Percentiles rank a stretch among this genome's conserved stretches.
Evolutionary conservation across 2,888 invertebrate species (phyloP).

Genomic region (Dryobota labecula): DNA sequence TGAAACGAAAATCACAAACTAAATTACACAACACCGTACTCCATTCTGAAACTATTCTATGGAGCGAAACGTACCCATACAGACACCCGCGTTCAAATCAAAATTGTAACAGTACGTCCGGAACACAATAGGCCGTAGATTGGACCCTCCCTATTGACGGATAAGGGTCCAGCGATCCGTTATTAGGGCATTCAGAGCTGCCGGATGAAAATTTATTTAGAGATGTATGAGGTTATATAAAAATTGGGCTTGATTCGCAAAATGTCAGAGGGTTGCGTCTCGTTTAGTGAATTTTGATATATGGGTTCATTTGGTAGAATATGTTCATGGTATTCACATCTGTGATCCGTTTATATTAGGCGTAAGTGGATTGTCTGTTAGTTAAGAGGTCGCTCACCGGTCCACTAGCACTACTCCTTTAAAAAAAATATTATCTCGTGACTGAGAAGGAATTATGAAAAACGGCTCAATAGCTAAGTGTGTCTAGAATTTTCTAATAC

Average conservation of each 20-base stretch:
- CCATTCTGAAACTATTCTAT: conserved; percentile 43
- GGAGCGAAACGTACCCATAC: not conserved
- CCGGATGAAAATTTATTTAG: conserved; percentile 54
- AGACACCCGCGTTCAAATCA: conserved; percentile 34
- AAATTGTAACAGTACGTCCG: conserved; percentile 40
- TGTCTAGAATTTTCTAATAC: too few species aligned
- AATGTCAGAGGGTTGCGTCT: not conserved
- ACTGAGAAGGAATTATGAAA: too few species aligned
- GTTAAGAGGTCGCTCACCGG: too few species aligned
- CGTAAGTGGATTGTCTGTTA: not conserved
- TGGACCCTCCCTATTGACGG: conserved; percentile 56
- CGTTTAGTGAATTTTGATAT: conserved; percentile 30
- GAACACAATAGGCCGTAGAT: conserved; percentile 62
- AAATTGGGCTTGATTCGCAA: conserved; percentile 20
- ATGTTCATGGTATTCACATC: conserved; percentile 2
- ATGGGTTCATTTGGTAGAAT: not conserved
- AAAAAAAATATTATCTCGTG: too few species aligned
- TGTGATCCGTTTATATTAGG: conserved; percentile 13
- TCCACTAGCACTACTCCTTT: too few species aligned
- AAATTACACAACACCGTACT: conserved; percentile 24
- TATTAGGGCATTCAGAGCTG: conserved; percentile 58
- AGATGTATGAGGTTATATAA: conserved; percentile 22
- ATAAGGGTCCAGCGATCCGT: conserved; percentile 54
- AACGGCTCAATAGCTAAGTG: too few species aligned
- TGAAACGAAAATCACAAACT: conserved; percentile 8